Evolutionary conservation across 2,797 vertebrate species (phyloP).

Genomic region (Hoplostethus mediterraneus): DNA sequence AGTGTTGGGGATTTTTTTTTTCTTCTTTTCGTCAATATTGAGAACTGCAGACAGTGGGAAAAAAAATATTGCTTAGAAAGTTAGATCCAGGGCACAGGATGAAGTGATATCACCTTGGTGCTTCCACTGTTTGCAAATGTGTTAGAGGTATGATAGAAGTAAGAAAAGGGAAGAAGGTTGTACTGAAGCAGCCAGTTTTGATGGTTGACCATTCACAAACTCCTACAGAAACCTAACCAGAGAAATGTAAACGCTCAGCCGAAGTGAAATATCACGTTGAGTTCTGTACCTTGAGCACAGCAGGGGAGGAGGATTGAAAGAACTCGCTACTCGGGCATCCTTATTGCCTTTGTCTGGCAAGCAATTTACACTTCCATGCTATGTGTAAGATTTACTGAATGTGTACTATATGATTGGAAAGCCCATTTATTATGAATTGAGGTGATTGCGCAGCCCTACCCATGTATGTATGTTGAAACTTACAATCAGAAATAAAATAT

Average conservation of each 20-base stretch:
- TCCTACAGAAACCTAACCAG: neutral
- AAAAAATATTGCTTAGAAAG: neutral
- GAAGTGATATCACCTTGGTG: neutral
- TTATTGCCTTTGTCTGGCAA: neutral
- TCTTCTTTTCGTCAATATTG: neutral
- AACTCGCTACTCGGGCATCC: neutral
- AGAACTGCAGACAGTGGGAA: neutral
- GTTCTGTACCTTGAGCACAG: neutral
- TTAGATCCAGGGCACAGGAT: neutral
- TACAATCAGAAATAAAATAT: conserved; percentile 28
- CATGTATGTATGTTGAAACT: conserved; percentile 23
- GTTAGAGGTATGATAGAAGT: neutral
- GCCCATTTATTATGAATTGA: neutral
- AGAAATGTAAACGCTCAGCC: neutral
- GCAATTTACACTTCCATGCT: neutral
- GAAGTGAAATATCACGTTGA: conserved; percentile 1
- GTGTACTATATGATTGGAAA: no score
- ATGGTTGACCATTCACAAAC: neutral
- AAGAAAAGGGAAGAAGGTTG: neutral
- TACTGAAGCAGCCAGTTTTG: neutral
- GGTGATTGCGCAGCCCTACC: neutral
- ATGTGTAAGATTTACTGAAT: neutral
- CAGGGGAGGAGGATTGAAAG: neutral
- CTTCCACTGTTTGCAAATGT: neutral
- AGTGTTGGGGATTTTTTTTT: neutral